Percentiles rank a stretch among this genome's conserved stretches.
Conservation (phyloP, 2,888 invertebrate species). For the Blomia tropicalis region DNA sequence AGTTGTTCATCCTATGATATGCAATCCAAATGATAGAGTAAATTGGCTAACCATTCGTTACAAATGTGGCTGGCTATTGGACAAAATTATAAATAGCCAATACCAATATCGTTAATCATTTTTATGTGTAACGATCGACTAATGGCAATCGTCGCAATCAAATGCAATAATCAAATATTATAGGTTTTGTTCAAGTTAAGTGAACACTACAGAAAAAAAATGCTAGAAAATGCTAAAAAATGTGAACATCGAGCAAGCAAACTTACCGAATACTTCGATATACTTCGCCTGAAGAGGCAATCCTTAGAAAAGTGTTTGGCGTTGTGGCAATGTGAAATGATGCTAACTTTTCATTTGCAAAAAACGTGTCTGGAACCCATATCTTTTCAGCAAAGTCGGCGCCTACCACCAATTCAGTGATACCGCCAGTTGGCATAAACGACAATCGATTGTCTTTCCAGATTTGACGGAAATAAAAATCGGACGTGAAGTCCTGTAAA, state of each 20-base stretch:
- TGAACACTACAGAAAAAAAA: too few relatives aligned
- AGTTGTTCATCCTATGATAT: too few relatives aligned
- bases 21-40: too few relatives aligned
- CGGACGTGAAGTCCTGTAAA: constrained; percentile 78
- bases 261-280: constrained; percentile 84
- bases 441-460: constrained; percentile 92
- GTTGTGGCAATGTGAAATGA: constrained; percentile 99
- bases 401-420: constrained; percentile 77
- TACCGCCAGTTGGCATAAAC: constrained; percentile 71
- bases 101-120: too few relatives aligned
- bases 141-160: too few relatives aligned
- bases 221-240: not conserved
- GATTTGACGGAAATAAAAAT: constrained; percentile 97
- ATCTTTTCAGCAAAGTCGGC: constrained; percentile 92
- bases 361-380: constrained; percentile 99
- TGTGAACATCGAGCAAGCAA: not conserved
- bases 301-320: constrained; percentile 95
- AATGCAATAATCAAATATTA: too few relatives aligned
- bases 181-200: too few relatives aligned
- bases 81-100: too few relatives aligned
- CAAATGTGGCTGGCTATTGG: too few relatives aligned
- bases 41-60: too few relatives aligned
- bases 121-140: too few relatives aligned
- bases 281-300: constrained; percentile 83
- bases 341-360: constrained; percentile 99